Conservation (phyloP, 2,113 vertebrate species). For the Crotalus helleri region DNA sequence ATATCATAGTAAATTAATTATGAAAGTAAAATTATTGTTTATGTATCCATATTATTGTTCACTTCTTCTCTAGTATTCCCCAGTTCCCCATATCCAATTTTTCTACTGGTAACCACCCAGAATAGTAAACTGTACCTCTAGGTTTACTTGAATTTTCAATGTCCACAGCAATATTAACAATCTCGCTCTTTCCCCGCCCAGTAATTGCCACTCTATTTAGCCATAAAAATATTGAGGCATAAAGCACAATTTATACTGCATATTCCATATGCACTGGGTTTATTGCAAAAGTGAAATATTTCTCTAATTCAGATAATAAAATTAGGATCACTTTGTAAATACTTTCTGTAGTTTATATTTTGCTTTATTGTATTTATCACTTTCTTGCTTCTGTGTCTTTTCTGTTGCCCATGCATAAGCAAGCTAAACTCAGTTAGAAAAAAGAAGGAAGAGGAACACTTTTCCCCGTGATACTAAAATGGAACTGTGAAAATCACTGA, state of each 20-base stretch:
- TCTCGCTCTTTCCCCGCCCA: not conserved
- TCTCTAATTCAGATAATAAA: constrained; percentile 68
- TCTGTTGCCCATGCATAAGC: constrained; percentile 59
- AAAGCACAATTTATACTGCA: constrained; percentile 55
- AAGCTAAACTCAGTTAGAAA: constrained; percentile 71
- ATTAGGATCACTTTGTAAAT: constrained; percentile 64
- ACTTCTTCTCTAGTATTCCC: not conserved
- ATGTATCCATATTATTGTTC: not conserved
- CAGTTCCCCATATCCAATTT: too few relatives aligned
- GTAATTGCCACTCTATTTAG: constrained; percentile 24
- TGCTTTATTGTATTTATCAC: constrained; percentile 68
- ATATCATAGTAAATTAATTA: not conserved
- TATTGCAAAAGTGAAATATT: constrained; percentile 65
- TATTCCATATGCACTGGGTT: constrained; percentile 58
- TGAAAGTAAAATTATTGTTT: not conserved
- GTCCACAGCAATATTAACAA: not conserved
- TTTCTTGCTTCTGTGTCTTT: constrained; percentile 68
- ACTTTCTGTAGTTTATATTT: constrained; percentile 65
- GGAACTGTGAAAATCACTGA: constrained; percentile 59
- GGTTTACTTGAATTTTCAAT: not conserved
- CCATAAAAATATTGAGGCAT: constrained; percentile 43
- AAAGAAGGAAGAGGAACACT: constrained; percentile 63
- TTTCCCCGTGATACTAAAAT: constrained; percentile 55
- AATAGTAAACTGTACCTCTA: accelerated
- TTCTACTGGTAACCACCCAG: not conserved